Conservation (phyloP, 37 sponge, comb jelly and placozoan species). For the Amphimedon queenslandica region DNA sequence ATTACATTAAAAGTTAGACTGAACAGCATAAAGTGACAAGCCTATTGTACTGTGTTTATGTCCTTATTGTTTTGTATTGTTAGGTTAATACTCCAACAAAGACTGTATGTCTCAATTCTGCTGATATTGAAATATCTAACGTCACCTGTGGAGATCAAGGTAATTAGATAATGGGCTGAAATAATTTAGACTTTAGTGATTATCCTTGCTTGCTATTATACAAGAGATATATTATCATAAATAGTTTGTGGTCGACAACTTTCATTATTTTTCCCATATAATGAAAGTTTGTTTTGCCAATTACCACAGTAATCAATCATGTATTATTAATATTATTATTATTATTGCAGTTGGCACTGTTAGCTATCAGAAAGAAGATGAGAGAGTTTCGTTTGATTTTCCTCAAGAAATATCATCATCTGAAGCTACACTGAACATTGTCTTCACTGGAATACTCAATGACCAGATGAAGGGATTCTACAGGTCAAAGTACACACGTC, state of each 20-base stretch:
- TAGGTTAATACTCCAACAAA: conserved; percentile 47
- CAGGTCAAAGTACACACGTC: conserved; percentile 68
- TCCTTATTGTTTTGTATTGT: neutral
- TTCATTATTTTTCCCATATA: too few species aligned
- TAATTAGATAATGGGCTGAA: neutral
- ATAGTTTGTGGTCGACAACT: neutral
- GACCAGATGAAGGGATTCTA: conserved; percentile 93
- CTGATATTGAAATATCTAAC: conserved; percentile 63
- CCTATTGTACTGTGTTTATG: neutral
- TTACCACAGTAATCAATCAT: too few species aligned
- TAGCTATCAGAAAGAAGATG: conserved; percentile 46
- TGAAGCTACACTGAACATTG: conserved; percentile 34
- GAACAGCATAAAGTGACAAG: too few species aligned
- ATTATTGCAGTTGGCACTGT: conserved; percentile 12
- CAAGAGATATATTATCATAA: too few species aligned
- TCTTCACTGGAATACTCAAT: conserved; percentile 81
- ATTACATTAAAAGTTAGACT: too few species aligned
- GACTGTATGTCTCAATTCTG: conserved; percentile 57
- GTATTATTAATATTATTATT: too few species aligned
- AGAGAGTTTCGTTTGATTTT: conserved; percentile 72
- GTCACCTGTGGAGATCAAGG: conserved; percentile 38
- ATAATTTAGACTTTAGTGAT: too few species aligned
- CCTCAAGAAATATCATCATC: conserved; percentile 51
- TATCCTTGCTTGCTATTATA: too few species aligned
- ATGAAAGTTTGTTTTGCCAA: too few species aligned